Conservation (phyloP, 2,888 invertebrate genomes). For the Euspilapteryx auroguttella region DNA sequence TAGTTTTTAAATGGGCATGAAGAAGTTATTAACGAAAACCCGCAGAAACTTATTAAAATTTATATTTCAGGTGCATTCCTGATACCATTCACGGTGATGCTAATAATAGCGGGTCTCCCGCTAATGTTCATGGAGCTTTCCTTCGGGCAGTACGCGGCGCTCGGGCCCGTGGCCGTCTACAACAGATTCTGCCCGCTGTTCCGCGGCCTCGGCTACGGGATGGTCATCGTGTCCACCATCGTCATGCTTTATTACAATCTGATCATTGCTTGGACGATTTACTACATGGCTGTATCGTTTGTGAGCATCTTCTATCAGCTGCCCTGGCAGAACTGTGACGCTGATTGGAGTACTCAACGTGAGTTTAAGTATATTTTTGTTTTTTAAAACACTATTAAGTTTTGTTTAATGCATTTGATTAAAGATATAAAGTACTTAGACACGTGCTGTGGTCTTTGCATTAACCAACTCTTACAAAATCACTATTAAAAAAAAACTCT, state of each 20-base stretch:
- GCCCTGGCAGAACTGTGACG: constrained; percentile 74
- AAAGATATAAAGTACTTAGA: too few species aligned
- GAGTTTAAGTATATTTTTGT: constrained; percentile 30
- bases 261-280: constrained; percentile 78
- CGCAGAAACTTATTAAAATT: too few species aligned
- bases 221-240: constrained; percentile 75
- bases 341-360: constrained; percentile 70
- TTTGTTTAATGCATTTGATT: too few species aligned
- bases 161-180: constrained; percentile 80
- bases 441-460: too few species aligned
- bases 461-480: too few species aligned
- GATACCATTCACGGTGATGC: constrained; percentile 80
- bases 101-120: constrained; percentile 78
- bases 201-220: constrained; percentile 72
- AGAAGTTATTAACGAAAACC: too few species aligned
- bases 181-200: constrained; percentile 78
- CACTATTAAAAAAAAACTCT: too few species aligned
- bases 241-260: constrained; percentile 78
- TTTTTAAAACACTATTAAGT: too few species aligned
- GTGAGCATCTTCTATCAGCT: constrained; percentile 66
- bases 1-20: too few species aligned
- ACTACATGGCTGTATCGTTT: constrained; percentile 67
- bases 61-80: constrained; percentile 85
- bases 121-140: constrained; percentile 86
- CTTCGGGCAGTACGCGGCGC: constrained; percentile 79